A percentile compares a stretch with the other conserved stretches of the same genome.
Conservation (phyloP, 2,888 invertebrate genomes). For the Agriotes lineatus region DNA sequence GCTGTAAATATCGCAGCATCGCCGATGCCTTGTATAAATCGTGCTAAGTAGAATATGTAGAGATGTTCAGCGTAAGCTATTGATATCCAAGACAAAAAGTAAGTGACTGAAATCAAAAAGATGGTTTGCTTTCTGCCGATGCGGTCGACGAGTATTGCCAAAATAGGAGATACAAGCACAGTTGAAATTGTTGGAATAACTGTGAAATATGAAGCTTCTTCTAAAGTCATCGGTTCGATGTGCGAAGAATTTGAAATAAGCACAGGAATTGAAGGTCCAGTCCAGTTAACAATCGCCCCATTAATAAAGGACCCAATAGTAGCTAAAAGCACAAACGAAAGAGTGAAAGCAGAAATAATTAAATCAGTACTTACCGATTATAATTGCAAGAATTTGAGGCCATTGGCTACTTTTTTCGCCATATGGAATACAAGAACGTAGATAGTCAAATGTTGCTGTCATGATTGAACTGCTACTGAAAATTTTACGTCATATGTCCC, state of each 20-base stretch:
- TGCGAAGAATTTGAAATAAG: constrained; percentile 53
- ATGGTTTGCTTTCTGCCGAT: constrained; percentile 50
- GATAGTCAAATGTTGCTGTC: no score
- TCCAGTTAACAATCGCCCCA: constrained; percentile 50
- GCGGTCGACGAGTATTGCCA: constrained; percentile 52
- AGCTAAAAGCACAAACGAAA: not conserved
- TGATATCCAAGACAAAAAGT: constrained; percentile 12
- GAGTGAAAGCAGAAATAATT: not conserved
- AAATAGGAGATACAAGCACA: constrained; percentile 52
- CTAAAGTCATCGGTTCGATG: constrained; percentile 52
- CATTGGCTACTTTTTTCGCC: constrained; percentile 1
- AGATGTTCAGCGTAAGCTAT: constrained; percentile 1
- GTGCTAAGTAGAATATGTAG: constrained; percentile 51
- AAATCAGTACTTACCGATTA: constrained; percentile 35
- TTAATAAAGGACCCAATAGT: constrained; percentile 11
- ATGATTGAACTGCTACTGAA: no score
- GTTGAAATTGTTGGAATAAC: constrained; percentile 53
- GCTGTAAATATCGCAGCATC: constrained; percentile 54
- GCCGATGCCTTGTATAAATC: constrained; percentile 54
- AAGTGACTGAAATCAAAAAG: constrained; percentile 49
- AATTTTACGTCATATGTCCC: no score
- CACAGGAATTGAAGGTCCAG: constrained; percentile 59
- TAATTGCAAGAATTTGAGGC: constrained; percentile 38
- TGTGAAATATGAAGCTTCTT: constrained; percentile 59
- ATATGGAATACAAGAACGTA: no score